Conservation (phyloP, 2,797 vertebrate species). For the Monodelphis domestica region DNA sequence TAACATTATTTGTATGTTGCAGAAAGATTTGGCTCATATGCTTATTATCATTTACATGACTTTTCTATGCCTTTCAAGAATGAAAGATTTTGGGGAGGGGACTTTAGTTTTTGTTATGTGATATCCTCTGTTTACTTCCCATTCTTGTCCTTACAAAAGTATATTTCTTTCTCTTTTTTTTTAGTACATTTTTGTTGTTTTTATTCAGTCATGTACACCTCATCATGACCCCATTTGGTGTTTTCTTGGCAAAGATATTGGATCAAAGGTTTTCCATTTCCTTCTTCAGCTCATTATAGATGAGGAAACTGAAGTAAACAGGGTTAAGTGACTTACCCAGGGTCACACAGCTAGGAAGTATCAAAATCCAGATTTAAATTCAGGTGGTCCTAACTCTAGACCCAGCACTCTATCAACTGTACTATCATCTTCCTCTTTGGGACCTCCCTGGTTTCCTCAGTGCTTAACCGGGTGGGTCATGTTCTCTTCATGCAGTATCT, state of each 20-base stretch:
- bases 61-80: neutral
- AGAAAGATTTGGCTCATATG: neutral
- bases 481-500: neutral
- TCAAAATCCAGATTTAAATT: neutral
- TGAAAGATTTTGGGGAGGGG: neutral
- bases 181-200: no score
- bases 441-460: neutral
- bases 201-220: no score
- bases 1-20: neutral
- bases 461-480: neutral
- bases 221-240: no score
- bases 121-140: neutral
- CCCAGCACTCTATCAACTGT: no score
- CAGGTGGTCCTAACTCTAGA: neutral
- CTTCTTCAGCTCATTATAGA: no score
- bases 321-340: neutral
- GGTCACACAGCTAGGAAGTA: neutral
- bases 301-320: no score
- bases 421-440: no score
- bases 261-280: no score
- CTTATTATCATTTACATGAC: neutral
- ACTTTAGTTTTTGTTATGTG: constrained; percentile 30
- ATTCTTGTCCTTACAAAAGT: neutral
- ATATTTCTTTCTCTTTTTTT: neutral
- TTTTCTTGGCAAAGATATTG: no score